Conservation (phyloP, 2,888 invertebrate genomes). For the Phyllotreta striolata region DNA sequence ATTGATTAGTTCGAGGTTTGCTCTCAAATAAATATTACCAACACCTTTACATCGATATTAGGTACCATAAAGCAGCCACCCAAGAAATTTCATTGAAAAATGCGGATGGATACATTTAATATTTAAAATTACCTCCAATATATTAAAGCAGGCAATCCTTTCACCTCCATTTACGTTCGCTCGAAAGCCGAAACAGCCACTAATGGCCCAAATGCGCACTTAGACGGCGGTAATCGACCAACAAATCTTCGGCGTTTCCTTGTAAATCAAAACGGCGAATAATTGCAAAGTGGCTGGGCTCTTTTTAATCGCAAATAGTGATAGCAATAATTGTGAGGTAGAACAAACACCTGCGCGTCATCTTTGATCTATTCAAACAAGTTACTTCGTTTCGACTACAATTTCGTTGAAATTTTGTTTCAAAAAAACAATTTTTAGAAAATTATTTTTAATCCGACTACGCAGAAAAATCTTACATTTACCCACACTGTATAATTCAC, state of each 20-base stretch:
- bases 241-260: conserved; percentile 48
- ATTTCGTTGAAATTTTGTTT: too few species aligned
- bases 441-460: too few species aligned
- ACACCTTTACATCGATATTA: not conserved
- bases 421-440: too few species aligned
- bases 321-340: conserved; percentile 51
- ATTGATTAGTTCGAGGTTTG: too few species aligned
- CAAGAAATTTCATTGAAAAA: not conserved
- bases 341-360: conserved; percentile 42
- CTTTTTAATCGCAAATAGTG: conserved; percentile 57
- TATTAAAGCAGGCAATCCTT: conserved; percentile 12
- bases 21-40: too few species aligned
- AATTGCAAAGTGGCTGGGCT: conserved; percentile 53
- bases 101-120: not conserved
- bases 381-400: too few species aligned
- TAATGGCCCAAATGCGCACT: conserved; percentile 32
- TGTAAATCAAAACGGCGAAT: conserved; percentile 52
- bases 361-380: conserved; percentile 48
- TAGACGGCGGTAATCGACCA: conserved; percentile 41
- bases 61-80: not conserved
- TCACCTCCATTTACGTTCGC: conserved; percentile 12
- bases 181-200: conserved; percentile 20
- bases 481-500: too few species aligned
- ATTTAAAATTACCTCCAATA: conserved; percentile 20
- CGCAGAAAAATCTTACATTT: too few species aligned